Evolutionary conservation across 2,113 vertebrate species (phyloP), one percentile per base, ranked within the genome.

Genomic region (Tichodroma muraria): DNA sequence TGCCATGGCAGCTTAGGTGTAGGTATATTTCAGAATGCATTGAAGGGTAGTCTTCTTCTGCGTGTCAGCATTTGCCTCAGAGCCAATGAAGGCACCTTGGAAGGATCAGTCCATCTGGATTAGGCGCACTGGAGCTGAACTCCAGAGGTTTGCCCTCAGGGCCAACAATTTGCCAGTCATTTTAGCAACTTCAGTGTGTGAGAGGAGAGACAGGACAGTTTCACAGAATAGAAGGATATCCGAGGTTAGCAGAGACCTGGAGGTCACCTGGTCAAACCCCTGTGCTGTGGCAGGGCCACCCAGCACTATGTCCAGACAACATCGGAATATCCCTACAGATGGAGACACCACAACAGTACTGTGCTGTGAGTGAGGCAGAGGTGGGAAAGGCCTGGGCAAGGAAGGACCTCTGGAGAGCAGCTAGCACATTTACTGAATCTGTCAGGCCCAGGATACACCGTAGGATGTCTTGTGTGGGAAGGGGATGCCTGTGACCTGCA

Each of bases 81-180:
- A 72, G 71, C 24, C 3, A 3, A 0, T 37, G 30, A 40, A 85
- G 42, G 44, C 53, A 22, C 22, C 4, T 52, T 0, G 0, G 53
- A 71, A 72, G n/a, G 50, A 76, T 56, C 0, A 0, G 18, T 75
- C 61, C 37, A 1, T 31, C 54, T 44, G 49, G 71, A 65, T 30
- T 52, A 42, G 30, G 28, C 25, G 15, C 1, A 0, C 16, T 4
- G 27, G 31, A 94, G 25, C 54, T 69, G 57, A 89, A 13, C 49
- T 49, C 15, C 23, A 53, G 24, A 63, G 27, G 24, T 60, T 72
- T 87, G 25, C 18, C 50, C 18, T 45, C 1, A 1, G 18, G 59
- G 23, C 42, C 61, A 52, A 3, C 31, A 45, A 13, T 69, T 89
- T 81, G 49, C 28, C 50, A 38, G 6, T 73, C 28, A 42, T 22